A percentile compares a stretch with the other conserved stretches of the same genome.
These are phyloP conservation scores for Cheiracanthium punctorium DNA, from an alignment of 2,888 invertebrate genomes.

Conservation along the genomic window DNA sequence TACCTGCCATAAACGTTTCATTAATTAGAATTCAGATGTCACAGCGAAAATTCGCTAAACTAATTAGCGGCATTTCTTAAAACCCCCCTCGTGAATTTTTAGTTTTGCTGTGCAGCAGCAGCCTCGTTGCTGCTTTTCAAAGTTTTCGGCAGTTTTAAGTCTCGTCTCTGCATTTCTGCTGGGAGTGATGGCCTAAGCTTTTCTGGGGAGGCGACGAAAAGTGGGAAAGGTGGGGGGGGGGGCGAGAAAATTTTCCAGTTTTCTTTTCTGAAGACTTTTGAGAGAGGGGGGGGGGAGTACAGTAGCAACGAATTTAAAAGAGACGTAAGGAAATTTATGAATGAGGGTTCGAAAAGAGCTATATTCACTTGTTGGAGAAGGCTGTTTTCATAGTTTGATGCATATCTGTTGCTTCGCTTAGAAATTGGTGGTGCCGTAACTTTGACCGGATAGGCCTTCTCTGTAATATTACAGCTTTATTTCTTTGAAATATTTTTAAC, in stretches of 20 bases:
- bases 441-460: too few relatives aligned
- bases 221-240: neutral
- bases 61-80: constrained; percentile 64
- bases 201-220: neutral
- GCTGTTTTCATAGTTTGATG: too few relatives aligned
- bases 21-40: constrained; percentile 69
- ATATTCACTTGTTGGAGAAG: too few relatives aligned
- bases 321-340: too few relatives aligned
- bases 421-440: too few relatives aligned
- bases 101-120: constrained; percentile 18
- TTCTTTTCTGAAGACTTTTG: neutral
- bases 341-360: too few relatives aligned
- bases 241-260: neutral
- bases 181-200: neutral
- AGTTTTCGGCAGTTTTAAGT: constrained; percentile 42
- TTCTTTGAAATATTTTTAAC: too few relatives aligned
- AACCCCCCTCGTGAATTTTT: constrained; percentile 47
- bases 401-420: too few relatives aligned
- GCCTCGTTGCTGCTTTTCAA: constrained; percentile 22
- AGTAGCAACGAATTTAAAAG: too few relatives aligned
- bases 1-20: constrained; percentile 65
- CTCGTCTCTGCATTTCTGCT: neutral
- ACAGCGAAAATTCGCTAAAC: constrained; percentile 50
- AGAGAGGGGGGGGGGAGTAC: neutral
- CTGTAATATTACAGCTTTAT: too few relatives aligned